Base-by-base conservation (phyloP, 2,888 invertebrate genomes). In the Polylopha cassiicola region DNA sequence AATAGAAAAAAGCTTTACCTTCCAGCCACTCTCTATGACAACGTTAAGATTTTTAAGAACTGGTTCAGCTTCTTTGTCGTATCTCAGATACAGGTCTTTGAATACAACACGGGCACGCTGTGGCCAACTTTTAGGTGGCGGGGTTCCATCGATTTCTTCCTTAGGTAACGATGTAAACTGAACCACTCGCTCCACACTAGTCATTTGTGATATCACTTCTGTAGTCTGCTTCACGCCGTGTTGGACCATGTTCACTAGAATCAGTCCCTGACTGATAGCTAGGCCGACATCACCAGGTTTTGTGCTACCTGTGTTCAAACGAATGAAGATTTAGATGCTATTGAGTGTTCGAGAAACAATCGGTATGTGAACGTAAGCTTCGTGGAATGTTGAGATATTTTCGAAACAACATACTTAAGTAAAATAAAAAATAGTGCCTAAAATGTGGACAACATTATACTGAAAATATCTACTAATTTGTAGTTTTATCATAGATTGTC, bases 221-320 rank as follows among this genome's bases (percentile, higher is more conserved):
- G 95, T 92, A 17, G 91, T 89, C 66, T 94, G 93, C 41, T 94
- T 87, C 46, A 95, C 90, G 4, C 93, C 93, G 76, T 91, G 90
- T 65, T 94, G 94, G 39, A 95, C 88, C 91, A 94, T 92, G 46
- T 92, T 94, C 37, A 93, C 92, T 43, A 95, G 64, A 51, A 91
- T 89, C 37, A 92, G 72, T 43, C 91, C 89, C 53, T 92, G 92
- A 15, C 92, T 91, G 45, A 93, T 86, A 0, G 91, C 91, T 30
- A 93, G 71, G 2, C 93, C 93, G 1, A 93, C 91, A 59, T 90
- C 87, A 0, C 91, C 91, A 2, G 91, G 89, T 41, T 80, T 75
- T 1, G 87, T 88, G 20, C 69, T 61, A n/a, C 80, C 89, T 89
- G 58, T 9, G 8, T 5, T 18, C 17, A 4, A 26, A 9, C 11